Base-by-base conservation (phyloP, 2,888 invertebrate genomes). In the Heliconius cydno region DNA sequence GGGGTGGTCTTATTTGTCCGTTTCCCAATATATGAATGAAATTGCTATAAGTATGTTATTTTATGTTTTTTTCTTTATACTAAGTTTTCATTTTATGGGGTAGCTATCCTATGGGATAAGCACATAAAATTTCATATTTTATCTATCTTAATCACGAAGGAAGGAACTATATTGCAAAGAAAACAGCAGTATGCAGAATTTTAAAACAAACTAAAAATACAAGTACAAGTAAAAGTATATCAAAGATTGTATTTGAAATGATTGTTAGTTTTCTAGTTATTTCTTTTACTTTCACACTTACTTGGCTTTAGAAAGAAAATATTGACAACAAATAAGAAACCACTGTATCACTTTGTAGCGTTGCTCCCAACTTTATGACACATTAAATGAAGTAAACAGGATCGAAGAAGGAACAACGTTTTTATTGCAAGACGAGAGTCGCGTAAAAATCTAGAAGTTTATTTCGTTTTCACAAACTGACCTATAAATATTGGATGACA, bases 401-500 rank as follows among this genome's bases (percentile, higher is more conserved):
- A 34, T 38, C 38, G 38, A 60, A 60, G n/a, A 60, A 34, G 57
- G 34, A 25, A 60, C 15, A 60, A n/a, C 38, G 34, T 9, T 73
- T 73, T 73, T 73, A 73, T 73, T 60, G 60, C 60, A 22, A 60
- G n/a, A 34, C 73, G 60, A n/a, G 73, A 38, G 15, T 60, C 34
- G 15, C 70, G 70, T 46, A 70, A 70, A 73, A 73, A 60, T 73
- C 38, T n/a, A 60, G 7, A 73, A 73, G n/a, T 73, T 73, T 73
- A 73, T 73, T 73, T 60, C 60, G 15, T 34, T 60, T 57, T 73
- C 34, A 60, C 73, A 60, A 34, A 73, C 60, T 60, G 73, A 73
- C 60, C 52, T 34, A 73, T 73, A 73, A 73, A 73, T 73, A 73
- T 60, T 73, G 73, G 60, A 73, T 60, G 38, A 60, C 73, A 60